Evolutionary conservation across 2,797 vertebrate species (phyloP), one percentile per base, ranked within the genome.

Genomic region (Allochrocebus solatus): DNA sequence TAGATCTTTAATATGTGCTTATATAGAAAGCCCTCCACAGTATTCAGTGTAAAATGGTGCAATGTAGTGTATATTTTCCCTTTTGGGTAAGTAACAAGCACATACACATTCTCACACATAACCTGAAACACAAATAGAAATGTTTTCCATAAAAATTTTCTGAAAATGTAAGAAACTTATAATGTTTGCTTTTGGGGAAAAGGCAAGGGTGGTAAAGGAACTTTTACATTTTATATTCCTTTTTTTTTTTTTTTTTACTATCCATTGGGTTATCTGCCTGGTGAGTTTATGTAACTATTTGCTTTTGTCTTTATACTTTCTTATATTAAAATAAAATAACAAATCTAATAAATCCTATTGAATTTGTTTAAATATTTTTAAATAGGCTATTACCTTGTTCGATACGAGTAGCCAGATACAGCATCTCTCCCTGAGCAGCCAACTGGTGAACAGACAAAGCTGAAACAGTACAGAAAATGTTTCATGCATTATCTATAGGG

Each of bases 351-450:
- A 81, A 76, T 88, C 48, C 33, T 39, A 67, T 19, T 78, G 28
- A 76, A 64, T 91, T 76, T 84, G 61, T 72, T 92, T 91, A 48
- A 93, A 46, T 70, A 48, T 74, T 79, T 89, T 8, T 91, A 72
- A 92, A 59, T 26, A 95, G 67, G 87, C 53, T 46, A 98, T 97
- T 97, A 99, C 99, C 99, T 99, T 99, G 99, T 98, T 99, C 99
- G 96, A 99, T 99, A 96, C 99, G 99, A 41, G 99, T 99, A 55
- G 99, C 99, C 97, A 99, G 98, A 98, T 99, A 99, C 1, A 99
- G 99, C 99, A 99, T 99, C 98, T 99, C 99, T 70, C 99, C 99
- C 96, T 99, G 99, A 36, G 99, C 99, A 97, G 99, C 99, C 95
- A 99, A 98, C 98, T 99, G 99, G 98, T 99, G 99, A 96, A 99